phyloP scores from a whole-genome alignment of 2,888 invertebrate genomes.

The Melolontha melolontha region DNA sequence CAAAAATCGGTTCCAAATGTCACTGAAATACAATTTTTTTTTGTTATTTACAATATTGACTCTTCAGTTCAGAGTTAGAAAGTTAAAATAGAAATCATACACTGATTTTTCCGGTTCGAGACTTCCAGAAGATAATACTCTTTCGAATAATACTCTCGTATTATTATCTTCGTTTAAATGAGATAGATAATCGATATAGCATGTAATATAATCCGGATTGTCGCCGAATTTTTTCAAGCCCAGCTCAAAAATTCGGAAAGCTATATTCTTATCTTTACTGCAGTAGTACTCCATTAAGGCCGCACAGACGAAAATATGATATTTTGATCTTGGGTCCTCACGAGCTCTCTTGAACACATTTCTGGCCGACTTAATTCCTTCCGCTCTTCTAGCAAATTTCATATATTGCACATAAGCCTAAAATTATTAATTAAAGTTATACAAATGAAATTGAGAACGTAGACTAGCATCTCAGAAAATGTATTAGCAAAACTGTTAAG shows the following conservation, averaged over 20 bases:
- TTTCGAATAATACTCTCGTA: slow-evolving; percentile 97
- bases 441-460: too few relatives aligned
- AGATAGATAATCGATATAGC: slow-evolving; percentile 96
- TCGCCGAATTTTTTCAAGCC: slow-evolving; percentile 97
- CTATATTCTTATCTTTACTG: slow-evolving; percentile 97
- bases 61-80: not conserved
- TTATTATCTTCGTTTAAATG: slow-evolving; percentile 99
- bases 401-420: slow-evolving; percentile 98
- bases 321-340: slow-evolving; percentile 86
- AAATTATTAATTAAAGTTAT: slow-evolving; percentile 46
- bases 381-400: slow-evolving; percentile 97
- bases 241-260: slow-evolving; percentile 96
- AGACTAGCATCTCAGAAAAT: too few relatives aligned
- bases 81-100: slow-evolving; percentile 65
- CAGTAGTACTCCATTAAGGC: slow-evolving; percentile 99
- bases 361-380: slow-evolving; percentile 97
- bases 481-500: too few relatives aligned
- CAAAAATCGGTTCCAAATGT: slow-evolving; percentile 98
- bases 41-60: not conserved
- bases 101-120: slow-evolving; percentile 92
- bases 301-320: slow-evolving; percentile 96
- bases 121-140: slow-evolving; percentile 93
- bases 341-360: slow-evolving; percentile 95
- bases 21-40: slow-evolving; percentile 67
- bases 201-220: slow-evolving; percentile 93